A percentile compares a stretch with the other conserved stretches of the same genome.
Conservation (phyloP, 2,113 vertebrate genomes). For the Saguinus imperator region DNA sequence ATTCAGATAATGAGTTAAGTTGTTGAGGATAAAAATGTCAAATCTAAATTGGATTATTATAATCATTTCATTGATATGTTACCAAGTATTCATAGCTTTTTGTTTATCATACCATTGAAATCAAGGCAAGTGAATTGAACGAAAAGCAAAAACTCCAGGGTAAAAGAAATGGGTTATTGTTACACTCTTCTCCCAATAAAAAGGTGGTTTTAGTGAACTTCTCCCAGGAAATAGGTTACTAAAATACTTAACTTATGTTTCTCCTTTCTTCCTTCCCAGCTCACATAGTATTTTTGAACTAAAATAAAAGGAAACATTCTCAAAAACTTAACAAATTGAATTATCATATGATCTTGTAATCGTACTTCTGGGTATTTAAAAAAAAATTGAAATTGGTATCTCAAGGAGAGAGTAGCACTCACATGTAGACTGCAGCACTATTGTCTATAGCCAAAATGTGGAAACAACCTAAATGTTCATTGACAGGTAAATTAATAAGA, state of each 20-base stretch:
- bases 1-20: neutral
- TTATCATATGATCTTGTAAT: neutral
- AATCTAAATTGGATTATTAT: neutral
- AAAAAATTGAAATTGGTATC: neutral
- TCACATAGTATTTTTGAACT: neutral
- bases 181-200: neutral
- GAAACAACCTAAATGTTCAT: too few species aligned
- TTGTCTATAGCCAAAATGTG: too few species aligned
- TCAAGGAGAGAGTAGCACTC: neutral
- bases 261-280: neutral
- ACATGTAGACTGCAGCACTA: neutral
- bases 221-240: neutral
- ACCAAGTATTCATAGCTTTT: neutral
- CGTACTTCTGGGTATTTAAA: neutral
- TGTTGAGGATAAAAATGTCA: neutral
- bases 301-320: neutral
- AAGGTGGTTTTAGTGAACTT: neutral
- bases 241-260: neutral
- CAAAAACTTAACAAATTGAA: neutral
- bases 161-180: neutral
- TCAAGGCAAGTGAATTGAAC: neutral
- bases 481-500: too few species aligned
- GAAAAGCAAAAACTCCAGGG: neutral
- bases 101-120: neutral
- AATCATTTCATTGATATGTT: constrained; percentile 12